Percentiles rank a stretch among this genome's conserved stretches.
These are phyloP conservation scores for Rhabdomys dilectus DNA, from an alignment of 2,113 vertebrate genomes.

Conservation along the genomic window DNA sequence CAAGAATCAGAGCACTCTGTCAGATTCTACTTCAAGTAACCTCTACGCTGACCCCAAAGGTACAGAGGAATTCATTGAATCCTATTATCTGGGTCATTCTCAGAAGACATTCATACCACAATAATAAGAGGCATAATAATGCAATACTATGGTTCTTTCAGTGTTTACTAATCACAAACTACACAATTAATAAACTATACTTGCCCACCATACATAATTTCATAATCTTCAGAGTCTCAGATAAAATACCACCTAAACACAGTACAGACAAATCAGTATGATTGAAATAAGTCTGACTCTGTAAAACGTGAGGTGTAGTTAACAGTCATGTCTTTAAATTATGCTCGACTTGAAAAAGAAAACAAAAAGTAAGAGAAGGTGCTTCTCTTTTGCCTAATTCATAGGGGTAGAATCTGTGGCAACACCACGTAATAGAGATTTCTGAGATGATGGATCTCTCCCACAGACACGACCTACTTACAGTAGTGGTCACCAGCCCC, in stretches of 20 bases:
- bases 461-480: too few species aligned
- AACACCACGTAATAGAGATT: neutral
- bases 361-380: neutral
- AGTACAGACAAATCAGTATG: neutral
- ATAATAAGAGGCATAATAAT: neutral
- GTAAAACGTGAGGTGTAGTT: neutral
- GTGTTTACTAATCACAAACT: neutral
- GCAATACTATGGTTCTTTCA: neutral
- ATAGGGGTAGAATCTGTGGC: neutral
- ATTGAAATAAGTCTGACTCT: neutral
- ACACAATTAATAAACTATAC: neutral
- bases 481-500: neutral
- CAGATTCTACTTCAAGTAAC: constrained; percentile 6
- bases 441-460: neutral
- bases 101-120: neutral
- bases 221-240: neutral
- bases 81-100: neutral
- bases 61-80: neutral
- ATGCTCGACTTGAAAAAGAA: neutral
- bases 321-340: neutral
- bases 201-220: constrained; percentile 14
- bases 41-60: neutral
- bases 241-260: neutral
- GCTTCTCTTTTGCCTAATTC: neutral
- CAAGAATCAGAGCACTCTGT: neutral